Evolutionary conservation across 2,797 vertebrate species (phyloP).

Genomic region (Tinamus major): DNA sequence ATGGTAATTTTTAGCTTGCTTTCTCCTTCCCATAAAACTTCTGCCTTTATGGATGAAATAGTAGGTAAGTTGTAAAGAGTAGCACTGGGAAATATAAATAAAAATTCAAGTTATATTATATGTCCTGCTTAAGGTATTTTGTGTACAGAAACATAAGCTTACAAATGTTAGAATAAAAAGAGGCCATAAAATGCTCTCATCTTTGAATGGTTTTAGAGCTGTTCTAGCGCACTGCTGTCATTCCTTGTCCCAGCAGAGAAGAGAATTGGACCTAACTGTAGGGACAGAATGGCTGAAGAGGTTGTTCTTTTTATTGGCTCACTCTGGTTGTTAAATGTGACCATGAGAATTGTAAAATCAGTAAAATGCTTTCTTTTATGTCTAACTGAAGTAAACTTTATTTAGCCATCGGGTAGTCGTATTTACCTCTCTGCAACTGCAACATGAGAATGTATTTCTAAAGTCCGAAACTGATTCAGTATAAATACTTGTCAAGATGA

Average conservation of each 20-base stretch:
- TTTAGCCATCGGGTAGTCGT: neutral
- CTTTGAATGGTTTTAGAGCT: neutral
- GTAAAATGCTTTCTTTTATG: neutral
- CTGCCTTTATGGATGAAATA: neutral
- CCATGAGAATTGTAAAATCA: neutral
- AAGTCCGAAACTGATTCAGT: neutral
- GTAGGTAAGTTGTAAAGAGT: neutral
- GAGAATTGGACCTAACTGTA: neutral
- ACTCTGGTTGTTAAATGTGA: neutral
- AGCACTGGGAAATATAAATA: neutral
- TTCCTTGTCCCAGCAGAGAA: neutral
- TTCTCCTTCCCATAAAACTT: neutral
- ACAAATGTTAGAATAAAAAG: neutral
- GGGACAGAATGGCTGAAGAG: neutral
- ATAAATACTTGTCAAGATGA: neutral
- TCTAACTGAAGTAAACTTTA: neutral
- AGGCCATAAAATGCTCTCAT: neutral
- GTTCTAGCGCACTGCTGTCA: neutral
- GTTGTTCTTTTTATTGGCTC: neutral
- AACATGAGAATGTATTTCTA: neutral
- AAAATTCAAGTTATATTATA: neutral
- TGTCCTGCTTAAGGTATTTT: neutral
- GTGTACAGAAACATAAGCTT: neutral
- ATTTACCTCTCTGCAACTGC: neutral
- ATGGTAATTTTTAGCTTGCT: neutral